These are phyloP conservation scores for Pristis pectinata DNA, from an alignment of 2,797 vertebrate genomes.

Conservation along the genomic window DNA sequence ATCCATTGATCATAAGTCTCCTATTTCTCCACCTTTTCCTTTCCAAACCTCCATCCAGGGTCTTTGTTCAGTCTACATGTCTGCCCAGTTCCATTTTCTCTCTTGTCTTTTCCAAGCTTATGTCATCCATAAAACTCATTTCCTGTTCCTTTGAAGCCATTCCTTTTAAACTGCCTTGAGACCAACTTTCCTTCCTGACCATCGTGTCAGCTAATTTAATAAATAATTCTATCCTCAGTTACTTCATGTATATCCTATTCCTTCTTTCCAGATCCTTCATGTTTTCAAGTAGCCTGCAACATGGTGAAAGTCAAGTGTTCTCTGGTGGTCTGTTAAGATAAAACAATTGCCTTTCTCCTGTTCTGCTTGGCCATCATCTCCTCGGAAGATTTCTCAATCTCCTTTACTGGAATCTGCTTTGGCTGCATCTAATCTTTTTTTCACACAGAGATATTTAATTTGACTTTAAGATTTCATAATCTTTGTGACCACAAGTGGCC, in stretches of 20 bases:
- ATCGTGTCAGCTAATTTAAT: no score
- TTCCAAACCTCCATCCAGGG: no score
- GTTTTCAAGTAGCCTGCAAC: not conserved
- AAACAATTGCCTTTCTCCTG: not conserved
- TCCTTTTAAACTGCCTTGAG: no score
- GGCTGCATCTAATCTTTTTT: not conserved
- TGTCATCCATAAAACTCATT: no score
- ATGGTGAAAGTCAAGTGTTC: not conserved
- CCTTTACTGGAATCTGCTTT: not conserved
- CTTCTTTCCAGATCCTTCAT: not conserved
- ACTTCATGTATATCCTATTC: not conserved
- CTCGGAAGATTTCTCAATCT: not conserved
- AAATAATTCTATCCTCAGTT: no score
- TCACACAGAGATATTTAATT: not conserved
- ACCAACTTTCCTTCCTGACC: no score
- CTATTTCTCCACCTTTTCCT: no score
- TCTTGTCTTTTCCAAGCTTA: no score
- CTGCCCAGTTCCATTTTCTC: no score
- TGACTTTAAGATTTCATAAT: not conserved
- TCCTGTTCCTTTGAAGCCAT: no score
- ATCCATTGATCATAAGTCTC: no score
- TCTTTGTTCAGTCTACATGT: no score
- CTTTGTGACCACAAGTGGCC: not conserved
- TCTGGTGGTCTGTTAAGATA: not conserved
- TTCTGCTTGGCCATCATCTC: not conserved